Evolutionary conservation across 2,888 invertebrate species (phyloP).

Genomic region (Andricus quercusramuli): DNA sequence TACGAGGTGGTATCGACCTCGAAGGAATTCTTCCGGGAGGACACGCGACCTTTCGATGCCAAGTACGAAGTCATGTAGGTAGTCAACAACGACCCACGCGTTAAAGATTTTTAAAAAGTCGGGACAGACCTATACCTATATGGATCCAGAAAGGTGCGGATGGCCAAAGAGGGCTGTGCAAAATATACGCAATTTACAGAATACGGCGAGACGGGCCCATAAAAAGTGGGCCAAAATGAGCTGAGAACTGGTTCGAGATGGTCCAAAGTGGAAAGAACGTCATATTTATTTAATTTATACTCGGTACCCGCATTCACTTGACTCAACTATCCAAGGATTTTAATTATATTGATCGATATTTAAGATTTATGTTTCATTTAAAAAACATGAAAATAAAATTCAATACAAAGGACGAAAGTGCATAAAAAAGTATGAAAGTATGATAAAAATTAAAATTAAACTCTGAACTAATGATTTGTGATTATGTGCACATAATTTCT

Average conservation of each 20-base stretch:
- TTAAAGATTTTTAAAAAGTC: conserved; percentile 38
- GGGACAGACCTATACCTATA: conserved; percentile 57
- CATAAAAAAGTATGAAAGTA: neutral
- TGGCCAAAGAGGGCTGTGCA: conserved; percentile 62
- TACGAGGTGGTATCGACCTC: conserved; percentile 51
- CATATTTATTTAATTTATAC: neutral
- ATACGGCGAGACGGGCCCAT: conserved; percentile 46
- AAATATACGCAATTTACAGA: conserved; percentile 52
- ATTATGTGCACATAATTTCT: too few relatives aligned
- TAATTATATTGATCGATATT: neutral
- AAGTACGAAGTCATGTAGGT: conserved; percentile 43
- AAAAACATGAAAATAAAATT: neutral
- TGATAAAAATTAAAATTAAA: neutral
- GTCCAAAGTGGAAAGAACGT: conserved; percentile 38
- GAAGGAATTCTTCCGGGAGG: conserved; percentile 52
- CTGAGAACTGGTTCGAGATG: conserved; percentile 57
- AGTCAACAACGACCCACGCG: conserved; percentile 45
- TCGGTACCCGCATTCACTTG: neutral
- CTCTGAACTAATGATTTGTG: too few relatives aligned
- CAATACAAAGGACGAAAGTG: neutral
- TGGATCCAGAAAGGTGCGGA: conserved; percentile 60
- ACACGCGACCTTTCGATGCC: neutral
- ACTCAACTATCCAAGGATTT: neutral
- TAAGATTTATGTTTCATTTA: neutral
- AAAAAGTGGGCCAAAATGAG: conserved; percentile 54